Evolutionary conservation across 2,797 vertebrate species (phyloP).

Genomic region (Neosilurus hyrtlii): DNA sequence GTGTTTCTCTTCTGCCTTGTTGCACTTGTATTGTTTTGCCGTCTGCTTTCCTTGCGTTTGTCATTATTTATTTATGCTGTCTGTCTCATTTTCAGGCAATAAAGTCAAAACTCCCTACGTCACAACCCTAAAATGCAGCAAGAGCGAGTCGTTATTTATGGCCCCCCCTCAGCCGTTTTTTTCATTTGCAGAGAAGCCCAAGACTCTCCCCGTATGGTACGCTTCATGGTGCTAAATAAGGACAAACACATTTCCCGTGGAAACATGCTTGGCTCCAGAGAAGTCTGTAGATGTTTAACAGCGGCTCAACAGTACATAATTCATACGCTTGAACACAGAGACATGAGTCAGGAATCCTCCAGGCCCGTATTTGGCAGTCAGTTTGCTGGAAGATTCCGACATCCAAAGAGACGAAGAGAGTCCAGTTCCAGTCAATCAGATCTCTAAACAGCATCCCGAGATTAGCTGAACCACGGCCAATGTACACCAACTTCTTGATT

Average conservation of each 20-base stretch:
- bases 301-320: conserved; percentile 27
- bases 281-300: conserved; percentile 38
- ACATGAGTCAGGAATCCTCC: conserved; percentile 31
- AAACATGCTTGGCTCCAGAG: conserved; percentile 60
- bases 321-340: conserved; percentile 15
- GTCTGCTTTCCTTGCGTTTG: conserved; percentile 65
- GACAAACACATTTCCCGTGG: conserved; percentile 50
- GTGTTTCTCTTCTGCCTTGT: conserved; percentile 58
- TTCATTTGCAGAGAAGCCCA: conserved; percentile 52
- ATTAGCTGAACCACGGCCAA: conserved; percentile 29
- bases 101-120: conserved; percentile 5
- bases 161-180: conserved; percentile 48
- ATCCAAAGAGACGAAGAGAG: conserved; percentile 30
- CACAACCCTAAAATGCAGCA: conserved; percentile 51
- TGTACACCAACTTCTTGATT: neutral
- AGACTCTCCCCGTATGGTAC: conserved; percentile 39
- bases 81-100: conserved; percentile 43
- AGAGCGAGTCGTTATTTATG: conserved; percentile 56
- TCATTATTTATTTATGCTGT: conserved; percentile 55
- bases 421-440: conserved; percentile 38
- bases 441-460: conserved; percentile 26
- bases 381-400: neutral
- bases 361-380: conserved; percentile 32
- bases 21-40: conserved; percentile 64
- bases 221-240: conserved; percentile 41